Evolutionary conservation across 1,140 invertebrate species (phyloP).

Genomic region (Latrodectus geometricus): DNA sequence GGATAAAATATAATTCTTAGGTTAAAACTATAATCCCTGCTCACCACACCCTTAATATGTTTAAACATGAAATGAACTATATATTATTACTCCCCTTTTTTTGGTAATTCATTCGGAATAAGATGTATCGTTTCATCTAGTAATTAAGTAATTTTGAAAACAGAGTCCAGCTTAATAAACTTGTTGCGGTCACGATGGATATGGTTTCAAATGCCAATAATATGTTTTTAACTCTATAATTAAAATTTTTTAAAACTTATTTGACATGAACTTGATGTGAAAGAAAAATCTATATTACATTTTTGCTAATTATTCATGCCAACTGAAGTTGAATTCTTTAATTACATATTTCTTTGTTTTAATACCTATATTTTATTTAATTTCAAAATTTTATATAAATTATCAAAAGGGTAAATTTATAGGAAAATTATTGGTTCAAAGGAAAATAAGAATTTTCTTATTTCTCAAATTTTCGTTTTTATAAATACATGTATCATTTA

Average conservation of each 20-base stretch:
- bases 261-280: no score
- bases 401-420: no score
- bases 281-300: no score
- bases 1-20: background rate
- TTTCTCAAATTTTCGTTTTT: no score
- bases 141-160: background rate
- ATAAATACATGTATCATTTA: no score
- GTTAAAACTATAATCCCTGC: background rate
- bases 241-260: background rate
- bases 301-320: no score
- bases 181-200: background rate
- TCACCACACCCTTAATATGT: background rate
- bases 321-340: no score
- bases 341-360: no score
- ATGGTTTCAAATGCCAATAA: background rate
- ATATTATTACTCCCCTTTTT: background rate
- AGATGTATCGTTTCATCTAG: background rate
- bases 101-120: background rate
- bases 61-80: background rate
- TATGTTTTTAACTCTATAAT: background rate
- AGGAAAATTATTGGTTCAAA: no score
- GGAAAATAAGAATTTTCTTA: no score
- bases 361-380: no score
- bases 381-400: no score
- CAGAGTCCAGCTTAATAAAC: background rate